Evolutionary conservation across 2,888 invertebrate genomes (phyloP), one percentile per base, ranked within the genome.

Genomic region (Cheilosia impressa): DNA sequence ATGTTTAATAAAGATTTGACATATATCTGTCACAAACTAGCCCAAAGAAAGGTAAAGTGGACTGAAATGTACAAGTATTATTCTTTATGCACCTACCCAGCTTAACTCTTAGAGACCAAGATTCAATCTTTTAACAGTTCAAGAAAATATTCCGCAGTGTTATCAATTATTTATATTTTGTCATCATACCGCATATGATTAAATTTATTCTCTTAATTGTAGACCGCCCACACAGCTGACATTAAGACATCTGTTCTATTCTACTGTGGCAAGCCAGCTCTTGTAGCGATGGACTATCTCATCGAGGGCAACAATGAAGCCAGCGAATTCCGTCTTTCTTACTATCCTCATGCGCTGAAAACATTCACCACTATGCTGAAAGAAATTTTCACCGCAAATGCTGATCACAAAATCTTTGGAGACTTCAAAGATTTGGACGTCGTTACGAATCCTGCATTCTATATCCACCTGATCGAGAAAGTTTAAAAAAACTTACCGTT

Each of bases 231-330:
- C 89, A 95, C 96, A 58, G 95, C 95, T 60, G 96, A 97, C 90
- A 97, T 97, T 79, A 96, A 95, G 91, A 97, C 97, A 0, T 97
- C 97, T 9, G 96, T 97, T 79, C 93, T 98, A 71, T 96, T 95
- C 89, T 96, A 96, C 43, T 94, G 95, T 78, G 96, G 97, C 6
- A 94, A 95, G 88, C 95, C 97, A 1, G 94, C 95, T 62, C 93
- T 97, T 90, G 95, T 97, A 0, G 96, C 96, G 4, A 92, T 97
- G 90, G 97, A 98, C 92, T 98, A 98, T 91, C 93, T 94, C 88
- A 96, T 97, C 89, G 94, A 95, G 88, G 93, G 94, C 47, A 93
- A 93, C 88, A 90, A 90, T 62, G 89, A 91, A 83, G 89, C 89
- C 92, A 97, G 96, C 89, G 96, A 97, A 89, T 98, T 98, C 92